These are phyloP conservation scores for Atractosteus spatula DNA, from an alignment of 2,113 vertebrate species.

Conservation along the genomic window DNA sequence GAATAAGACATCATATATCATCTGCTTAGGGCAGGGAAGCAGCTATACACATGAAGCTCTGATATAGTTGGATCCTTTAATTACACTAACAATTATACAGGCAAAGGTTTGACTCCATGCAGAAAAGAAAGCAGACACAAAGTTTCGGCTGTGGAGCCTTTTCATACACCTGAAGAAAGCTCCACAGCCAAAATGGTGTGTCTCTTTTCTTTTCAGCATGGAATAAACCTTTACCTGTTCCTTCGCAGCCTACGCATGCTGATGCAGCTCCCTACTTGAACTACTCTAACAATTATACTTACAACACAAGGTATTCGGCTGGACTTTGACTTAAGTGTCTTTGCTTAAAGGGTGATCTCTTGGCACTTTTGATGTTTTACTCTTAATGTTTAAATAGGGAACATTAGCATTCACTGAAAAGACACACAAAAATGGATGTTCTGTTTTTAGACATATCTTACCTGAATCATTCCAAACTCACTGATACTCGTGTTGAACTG, in stretches of 20 bases:
- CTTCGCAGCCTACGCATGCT: too few relatives aligned
- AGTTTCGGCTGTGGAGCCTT: too few relatives aligned
- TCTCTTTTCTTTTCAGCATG: too few relatives aligned
- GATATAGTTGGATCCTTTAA: not conserved
- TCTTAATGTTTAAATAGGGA: too few relatives aligned
- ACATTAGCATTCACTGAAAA: too few relatives aligned
- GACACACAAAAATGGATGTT: too few relatives aligned
- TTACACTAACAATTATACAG: not conserved
- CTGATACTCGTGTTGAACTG: conserved; percentile 85
- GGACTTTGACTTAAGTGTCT: not conserved
- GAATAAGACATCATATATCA: not conserved
- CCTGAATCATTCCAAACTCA: conserved; percentile 96
- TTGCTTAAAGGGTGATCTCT: not conserved
- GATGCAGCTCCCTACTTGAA: too few relatives aligned
- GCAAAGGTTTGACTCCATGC: not conserved
- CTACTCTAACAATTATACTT: not conserved
- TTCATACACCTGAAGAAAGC: too few relatives aligned
- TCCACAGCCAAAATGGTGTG: too few relatives aligned
- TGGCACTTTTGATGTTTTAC: too few relatives aligned
- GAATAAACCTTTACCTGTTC: too few relatives aligned
- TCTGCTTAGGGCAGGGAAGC: not conserved
- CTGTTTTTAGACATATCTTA: conserved; percentile 36
- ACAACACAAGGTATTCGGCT: not conserved
- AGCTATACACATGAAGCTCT: not conserved
- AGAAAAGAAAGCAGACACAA: not conserved